Base-by-base conservation (phyloP, 2,113 vertebrate species). In the Stomatorhinus ivindoensis region DNA sequence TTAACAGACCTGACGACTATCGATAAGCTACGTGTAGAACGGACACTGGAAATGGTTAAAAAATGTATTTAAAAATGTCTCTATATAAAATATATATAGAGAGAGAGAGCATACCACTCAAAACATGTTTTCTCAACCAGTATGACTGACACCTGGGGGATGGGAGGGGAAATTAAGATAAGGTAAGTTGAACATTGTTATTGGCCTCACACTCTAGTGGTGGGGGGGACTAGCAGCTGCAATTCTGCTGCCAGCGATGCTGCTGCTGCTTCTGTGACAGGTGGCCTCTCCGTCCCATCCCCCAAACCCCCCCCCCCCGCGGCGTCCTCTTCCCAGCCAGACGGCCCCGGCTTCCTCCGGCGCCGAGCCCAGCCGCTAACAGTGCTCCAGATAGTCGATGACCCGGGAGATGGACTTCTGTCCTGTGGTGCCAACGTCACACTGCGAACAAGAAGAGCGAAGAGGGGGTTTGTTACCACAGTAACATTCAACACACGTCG, bases 371-470 rank as follows among this genome's bases (percentile, higher is more conserved):
- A 19, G 76, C 94, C 92, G 96, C 96, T 98, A 99, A 96, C 98
- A 99, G 93, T 98, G 97, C 95, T 99, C 98, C 96, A 99, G 97
- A 94, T 98, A 99, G 91, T 99, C 98, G 92, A 99, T 99, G 95
- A 99, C 97, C 95, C 97, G 95, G 92, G 98, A 98, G 95, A 99
- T 98, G 89, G 98, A 99, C 93, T 99, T 99, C 96, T 99, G 98
- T 93, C 98, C 98, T 47, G 98, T 95, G 91, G 98, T 98, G 96
- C 97, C 98, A 91, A 99, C 97, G 93, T 98, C 98, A 95, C 98
- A 99, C 98, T 99, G 95, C 27, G 87, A 89, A 31, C 80, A 51
- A 58, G 82, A 50, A 46, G 55, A 69, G 24, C 0, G 82, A 51
- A 24, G 21, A n/a, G 50, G 24, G 27, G 58, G 51, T 24, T 11